phyloP scores from a whole-genome alignment of 2,113 vertebrate genomes.

The Oreochromis niloticus region DNA sequence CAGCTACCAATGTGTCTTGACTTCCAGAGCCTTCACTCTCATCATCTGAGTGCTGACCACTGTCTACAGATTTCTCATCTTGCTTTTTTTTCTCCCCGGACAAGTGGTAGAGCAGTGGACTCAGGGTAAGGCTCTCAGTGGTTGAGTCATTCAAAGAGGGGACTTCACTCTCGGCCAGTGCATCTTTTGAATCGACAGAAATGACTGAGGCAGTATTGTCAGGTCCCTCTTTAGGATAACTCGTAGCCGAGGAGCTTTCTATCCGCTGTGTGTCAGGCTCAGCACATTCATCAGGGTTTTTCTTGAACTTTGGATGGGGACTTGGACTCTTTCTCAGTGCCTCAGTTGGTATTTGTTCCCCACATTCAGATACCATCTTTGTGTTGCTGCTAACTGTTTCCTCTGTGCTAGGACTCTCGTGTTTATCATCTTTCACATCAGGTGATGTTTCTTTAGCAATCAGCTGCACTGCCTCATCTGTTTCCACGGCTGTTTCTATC shows the following conservation, averaged over 20 bases:
- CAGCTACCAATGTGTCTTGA: conserved; percentile 45
- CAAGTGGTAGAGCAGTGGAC: conserved; percentile 5
- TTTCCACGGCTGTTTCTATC: background rate
- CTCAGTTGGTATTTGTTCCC: conserved; percentile 38
- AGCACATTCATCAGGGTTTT: conserved; percentile 10
- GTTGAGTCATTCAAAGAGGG: background rate
- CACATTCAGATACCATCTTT: background rate
- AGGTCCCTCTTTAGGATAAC: background rate
- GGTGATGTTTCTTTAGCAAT: background rate
- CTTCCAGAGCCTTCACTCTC: conserved; percentile 53
- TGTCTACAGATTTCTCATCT: conserved; percentile 68
- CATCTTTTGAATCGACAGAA: background rate
- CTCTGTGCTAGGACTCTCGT: background rate
- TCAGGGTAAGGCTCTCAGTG: background rate
- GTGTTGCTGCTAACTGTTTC: conserved; percentile 6
- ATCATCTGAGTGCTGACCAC: conserved; percentile 64
- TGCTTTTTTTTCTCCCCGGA: conserved; percentile 19
- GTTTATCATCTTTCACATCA: conserved; percentile 6
- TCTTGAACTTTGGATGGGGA: conserved; percentile 34
- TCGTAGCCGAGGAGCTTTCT: background rate
- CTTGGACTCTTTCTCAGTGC: conserved; percentile 9
- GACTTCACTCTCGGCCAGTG: background rate
- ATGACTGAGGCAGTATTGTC: background rate
- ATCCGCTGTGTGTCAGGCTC: background rate
- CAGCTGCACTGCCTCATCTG: background rate